Base-by-base conservation (phyloP, 2,888 invertebrate genomes). In the Saturnia pavonia region DNA sequence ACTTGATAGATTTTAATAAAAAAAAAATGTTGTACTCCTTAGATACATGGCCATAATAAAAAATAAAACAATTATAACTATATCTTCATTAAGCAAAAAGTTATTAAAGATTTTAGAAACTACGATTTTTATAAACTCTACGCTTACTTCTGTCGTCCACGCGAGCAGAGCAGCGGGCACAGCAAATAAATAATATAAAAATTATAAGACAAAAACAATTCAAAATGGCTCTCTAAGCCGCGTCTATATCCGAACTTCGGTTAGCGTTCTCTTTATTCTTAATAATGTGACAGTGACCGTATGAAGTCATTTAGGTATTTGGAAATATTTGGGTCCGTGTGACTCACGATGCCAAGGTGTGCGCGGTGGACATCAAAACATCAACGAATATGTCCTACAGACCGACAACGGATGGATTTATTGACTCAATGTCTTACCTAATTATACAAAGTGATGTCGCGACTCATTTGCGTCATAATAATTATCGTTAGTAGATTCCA, bases 261-360 rank as follows among this genome's bases (percentile, higher is more conserved):
- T 82, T 76, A 76, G 77, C 74, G 78, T 77, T 84, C 80, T 79
- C 8, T 75, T 82, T 78, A 79, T 80, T 80, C 80, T 60, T 60
- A 82, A 78, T 80, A 82, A 81, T 82, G 78, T 82, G 82, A 79
- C 79, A 82, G 83, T 82, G 82, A 80, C 80, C 82, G 83, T 82
- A 82, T 88, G 86, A 87, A 87, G 86, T 88, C 88, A 87, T 85
- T 82, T 77, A 72, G 79, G 74, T 80, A 79, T 85, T 86, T 83
- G 81, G 84, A 83, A 85, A 84, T 77, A 83, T 85, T 84, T 74
- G 81, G 82, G 79, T 74, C 76, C 70, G 72, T 71, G 69, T 82
- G 83, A 83, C 70, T 82, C 83, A 85, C 75, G 74, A 74, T 71
- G 77, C 75, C 78, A 79, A 82, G 83, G 81, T 80, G 78, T 76